Percentiles rank a stretch among this genome's conserved stretches.
These are phyloP conservation scores for Pissodes strobi DNA, from an alignment of 1,140 invertebrate genomes.

Conservation along the genomic window DNA sequence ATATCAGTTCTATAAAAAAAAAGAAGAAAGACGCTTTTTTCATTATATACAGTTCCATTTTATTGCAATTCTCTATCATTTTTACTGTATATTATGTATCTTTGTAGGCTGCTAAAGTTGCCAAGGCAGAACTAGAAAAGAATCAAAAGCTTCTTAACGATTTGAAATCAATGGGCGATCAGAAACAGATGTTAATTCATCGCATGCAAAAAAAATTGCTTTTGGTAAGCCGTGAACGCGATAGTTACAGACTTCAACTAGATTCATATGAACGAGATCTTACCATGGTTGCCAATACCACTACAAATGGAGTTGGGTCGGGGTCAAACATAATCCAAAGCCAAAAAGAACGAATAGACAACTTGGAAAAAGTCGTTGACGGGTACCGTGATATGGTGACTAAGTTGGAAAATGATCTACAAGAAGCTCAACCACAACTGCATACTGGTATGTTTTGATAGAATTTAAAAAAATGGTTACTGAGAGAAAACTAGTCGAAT, in stretches of 20 bases:
- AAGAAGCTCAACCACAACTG: slow-evolving; percentile 48
- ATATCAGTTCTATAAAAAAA: too few species aligned
- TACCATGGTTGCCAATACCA: slow-evolving; percentile 59
- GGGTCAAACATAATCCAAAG: slow-evolving; percentile 52
- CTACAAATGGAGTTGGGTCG: slow-evolving; percentile 28
- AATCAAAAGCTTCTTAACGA: slow-evolving; percentile 61
- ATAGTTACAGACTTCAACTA: slow-evolving; percentile 68
- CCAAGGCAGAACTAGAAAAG: slow-evolving; percentile 61
- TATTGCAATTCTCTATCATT: too few species aligned
- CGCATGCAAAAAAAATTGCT: slow-evolving; percentile 65
- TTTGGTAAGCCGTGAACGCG: slow-evolving; percentile 75
- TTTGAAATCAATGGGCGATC: slow-evolving; percentile 59
- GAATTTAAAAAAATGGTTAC: too few species aligned
- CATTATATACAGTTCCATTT: too few species aligned
- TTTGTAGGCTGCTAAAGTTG: slow-evolving; percentile 45
- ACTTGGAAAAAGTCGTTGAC: slow-evolving; percentile 67
- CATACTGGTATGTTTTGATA: slow-evolving; percentile 34
- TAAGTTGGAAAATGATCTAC: slow-evolving; percentile 68
- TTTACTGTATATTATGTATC: too few species aligned
- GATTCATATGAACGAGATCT: slow-evolving; percentile 83
- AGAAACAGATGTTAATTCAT: slow-evolving; percentile 65
- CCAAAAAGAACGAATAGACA: slow-evolving; percentile 63
- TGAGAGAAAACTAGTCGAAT: too few species aligned
- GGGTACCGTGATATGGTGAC: slow-evolving; percentile 71
- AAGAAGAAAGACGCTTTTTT: too few species aligned